phyloP scores from a whole-genome alignment of 2,113 vertebrate species.

The Butastur rufipennis region DNA sequence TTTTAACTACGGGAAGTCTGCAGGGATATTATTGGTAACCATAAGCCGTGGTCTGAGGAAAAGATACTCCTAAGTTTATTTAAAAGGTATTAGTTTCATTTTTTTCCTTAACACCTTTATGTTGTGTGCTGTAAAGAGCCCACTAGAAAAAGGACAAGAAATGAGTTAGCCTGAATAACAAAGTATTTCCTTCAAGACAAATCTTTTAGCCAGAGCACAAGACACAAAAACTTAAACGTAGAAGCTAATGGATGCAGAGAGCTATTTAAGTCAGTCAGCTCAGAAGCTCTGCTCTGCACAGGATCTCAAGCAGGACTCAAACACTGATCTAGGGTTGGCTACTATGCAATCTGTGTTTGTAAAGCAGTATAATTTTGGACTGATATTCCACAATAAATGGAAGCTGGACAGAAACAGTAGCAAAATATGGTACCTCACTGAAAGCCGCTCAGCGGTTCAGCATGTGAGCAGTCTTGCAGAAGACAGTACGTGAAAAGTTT shows the following conservation, averaged over 20 bases:
- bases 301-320: background rate
- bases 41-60: background rate
- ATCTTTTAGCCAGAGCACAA: background rate
- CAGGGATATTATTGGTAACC: background rate
- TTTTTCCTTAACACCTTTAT: background rate
- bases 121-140: background rate
- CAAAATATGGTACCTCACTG: background rate
- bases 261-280: background rate
- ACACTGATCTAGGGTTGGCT: background rate
- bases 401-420: background rate
- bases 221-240: background rate
- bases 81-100: background rate
- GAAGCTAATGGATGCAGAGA: background rate
- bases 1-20: background rate
- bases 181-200: background rate
- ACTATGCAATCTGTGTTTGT: background rate
- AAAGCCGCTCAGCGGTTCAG: background rate
- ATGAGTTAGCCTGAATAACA: background rate
- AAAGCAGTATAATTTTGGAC: background rate
- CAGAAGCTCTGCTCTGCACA: background rate
- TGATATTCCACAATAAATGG: background rate
- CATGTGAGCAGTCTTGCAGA: rapidly evolving
- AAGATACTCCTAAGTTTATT: background rate
- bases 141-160: background rate
- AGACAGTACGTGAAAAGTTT: background rate